Evolutionary conservation across 2,797 vertebrate species (phyloP), one percentile per base, ranked within the genome.

Genomic region (Pelobates cultripes): DNA sequence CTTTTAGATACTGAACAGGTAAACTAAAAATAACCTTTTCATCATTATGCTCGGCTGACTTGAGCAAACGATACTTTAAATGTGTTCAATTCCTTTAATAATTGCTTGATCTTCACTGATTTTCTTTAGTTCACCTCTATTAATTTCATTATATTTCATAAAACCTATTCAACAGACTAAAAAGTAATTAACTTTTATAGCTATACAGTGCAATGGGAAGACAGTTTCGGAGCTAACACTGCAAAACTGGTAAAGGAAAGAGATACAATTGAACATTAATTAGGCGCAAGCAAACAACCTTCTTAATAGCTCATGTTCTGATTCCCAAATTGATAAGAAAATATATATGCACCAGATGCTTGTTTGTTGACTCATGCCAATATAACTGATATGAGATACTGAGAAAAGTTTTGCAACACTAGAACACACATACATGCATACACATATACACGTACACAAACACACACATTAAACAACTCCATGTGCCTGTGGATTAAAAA

Each of bases 241-340:
- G 88, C 89, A 86, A 83, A 51, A 89, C 87, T 91, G 91, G 90
- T 92, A 93, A 93, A 87, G 86, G 88, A 89, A 89, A 87, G 86
- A 85, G 87, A 83, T 86, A 92, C 90, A 89, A 91, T 43, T 80
- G 91, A 90, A 90, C 91, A 88, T 92, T 94, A 94, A 94, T 94
- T 94, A 94, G 90, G 90, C 91, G 89, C 93, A 93, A 92, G 93
- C 93, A 94, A 94, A 93, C 92, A 93, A 92, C 91, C 90, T 91
- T 89, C 87, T 92, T 93, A 93, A 93, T 91, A 93, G 90, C 90
- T 93, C 90, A 68, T 91, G 92, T 91, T 91, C 91, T 92, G 90
- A 87, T 91, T 92, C 91, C 88, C 88, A 90, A 93, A 94, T 92
- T 92, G 93, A 93, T 93, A 94, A 94, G 92, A 94, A 76, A 79